A percentile compares a stretch with the other conserved stretches of the same genome.
Evolutionary conservation across 2,113 vertebrate genomes (phyloP).

Genomic region (Lipophrys pholis): DNA sequence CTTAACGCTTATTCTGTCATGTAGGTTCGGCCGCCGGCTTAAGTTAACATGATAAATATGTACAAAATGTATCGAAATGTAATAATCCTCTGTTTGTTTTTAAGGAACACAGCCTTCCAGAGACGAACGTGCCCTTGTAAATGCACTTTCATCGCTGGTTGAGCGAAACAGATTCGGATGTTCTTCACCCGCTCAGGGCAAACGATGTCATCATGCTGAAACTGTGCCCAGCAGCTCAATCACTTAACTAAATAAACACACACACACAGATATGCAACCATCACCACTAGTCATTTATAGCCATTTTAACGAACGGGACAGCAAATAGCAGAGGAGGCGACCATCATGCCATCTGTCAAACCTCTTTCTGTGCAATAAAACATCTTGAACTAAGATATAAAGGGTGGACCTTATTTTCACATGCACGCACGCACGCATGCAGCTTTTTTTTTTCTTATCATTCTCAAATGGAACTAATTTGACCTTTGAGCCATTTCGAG

Average conservation of each 20-base stretch:
- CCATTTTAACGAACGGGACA: slow-evolving; percentile 19
- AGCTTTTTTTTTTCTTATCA: slow-evolving; percentile 30
- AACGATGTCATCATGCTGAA: slow-evolving; percentile 58
- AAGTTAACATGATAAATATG: neutral
- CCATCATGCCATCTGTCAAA: slow-evolving; percentile 34
- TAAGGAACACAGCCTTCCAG: slow-evolving; percentile 9
- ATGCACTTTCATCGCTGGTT: neutral
- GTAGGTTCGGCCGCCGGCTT: neutral
- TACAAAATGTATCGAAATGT: neutral
- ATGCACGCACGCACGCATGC: neutral
- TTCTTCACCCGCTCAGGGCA: slow-evolving; percentile 21
- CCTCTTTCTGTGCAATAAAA: slow-evolving; percentile 44
- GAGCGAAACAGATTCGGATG: slow-evolving; percentile 19
- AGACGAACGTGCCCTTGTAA: neutral
- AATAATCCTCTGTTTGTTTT: neutral
- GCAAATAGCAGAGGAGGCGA: slow-evolving; percentile 1
- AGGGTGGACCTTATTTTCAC: neutral
- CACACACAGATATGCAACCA: slow-evolving; percentile 3
- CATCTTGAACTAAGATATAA: slow-evolving; percentile 20
- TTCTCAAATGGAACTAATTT: slow-evolving; percentile 64
- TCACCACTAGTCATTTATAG: slow-evolving; percentile 38
- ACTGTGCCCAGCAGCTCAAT: slow-evolving; percentile 40
- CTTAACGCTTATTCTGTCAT: neutral
- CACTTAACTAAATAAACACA: slow-evolving; percentile 41
- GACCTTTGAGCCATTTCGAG: slow-evolving; percentile 61